These are phyloP conservation scores for Eristalis arbustorum DNA, from an alignment of 2,888 invertebrate species.

Conservation along the genomic window DNA sequence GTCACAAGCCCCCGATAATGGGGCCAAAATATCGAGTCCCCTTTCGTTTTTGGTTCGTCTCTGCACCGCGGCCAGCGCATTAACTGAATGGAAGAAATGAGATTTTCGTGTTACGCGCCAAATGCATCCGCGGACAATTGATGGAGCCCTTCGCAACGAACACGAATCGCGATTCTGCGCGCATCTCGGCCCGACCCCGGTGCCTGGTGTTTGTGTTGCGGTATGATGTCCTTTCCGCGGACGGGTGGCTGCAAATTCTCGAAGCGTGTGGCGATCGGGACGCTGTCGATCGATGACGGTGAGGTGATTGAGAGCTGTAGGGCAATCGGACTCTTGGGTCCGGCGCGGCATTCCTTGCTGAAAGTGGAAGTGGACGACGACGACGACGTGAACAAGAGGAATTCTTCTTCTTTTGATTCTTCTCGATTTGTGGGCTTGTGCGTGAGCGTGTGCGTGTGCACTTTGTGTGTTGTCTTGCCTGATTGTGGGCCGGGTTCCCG, in stretches of 20 bases:
- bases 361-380: slow-evolving; percentile 64
- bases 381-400: neutral
- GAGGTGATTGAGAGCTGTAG: slow-evolving; percentile 68
- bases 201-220: neutral
- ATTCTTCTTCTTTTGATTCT: neutral
- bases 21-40: slow-evolving; percentile 55
- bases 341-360: slow-evolving; percentile 44
- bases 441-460: neutral
- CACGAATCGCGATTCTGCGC: slow-evolving; percentile 39
- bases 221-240: slow-evolving; percentile 3
- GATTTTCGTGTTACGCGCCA: slow-evolving; percentile 63
- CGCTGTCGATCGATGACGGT: slow-evolving; percentile 24
- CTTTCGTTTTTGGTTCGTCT: slow-evolving; percentile 34
- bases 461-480: slow-evolving; percentile 19
- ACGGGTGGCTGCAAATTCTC: neutral
- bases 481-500: slow-evolving; percentile 26
- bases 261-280: neutral
- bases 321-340: slow-evolving; percentile 61
- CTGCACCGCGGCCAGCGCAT: neutral
- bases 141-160: slow-evolving; percentile 65
- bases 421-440: neutral
- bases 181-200: neutral
- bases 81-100: slow-evolving; percentile 53
- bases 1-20: slow-evolving; percentile 56
- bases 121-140: slow-evolving; percentile 63